Conservation (phyloP, 2,888 invertebrate genomes). For the Nemotelus nigrinus region DNA sequence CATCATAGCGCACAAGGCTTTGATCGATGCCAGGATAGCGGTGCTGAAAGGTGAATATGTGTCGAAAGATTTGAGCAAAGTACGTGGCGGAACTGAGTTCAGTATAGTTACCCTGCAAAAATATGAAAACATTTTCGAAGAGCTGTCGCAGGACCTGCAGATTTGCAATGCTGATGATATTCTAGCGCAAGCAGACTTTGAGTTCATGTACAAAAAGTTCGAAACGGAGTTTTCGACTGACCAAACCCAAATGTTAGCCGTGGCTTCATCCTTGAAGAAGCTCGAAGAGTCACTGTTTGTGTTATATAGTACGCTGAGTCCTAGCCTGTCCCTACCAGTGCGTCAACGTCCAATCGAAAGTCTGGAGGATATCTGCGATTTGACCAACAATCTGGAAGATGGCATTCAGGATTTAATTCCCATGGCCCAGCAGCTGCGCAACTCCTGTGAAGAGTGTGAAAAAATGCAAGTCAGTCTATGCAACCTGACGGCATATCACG, state of each 20-base stretch:
- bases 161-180: conserved; percentile 60
- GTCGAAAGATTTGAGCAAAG: conserved; percentile 24
- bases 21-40: conserved; percentile 79
- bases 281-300: conserved; percentile 58
- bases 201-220: conserved; percentile 60
- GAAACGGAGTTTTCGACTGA: conserved; percentile 59
- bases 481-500: conserved; percentile 62
- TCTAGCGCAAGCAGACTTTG: conserved; percentile 60
- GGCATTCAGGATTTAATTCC: conserved; percentile 66
- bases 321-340: conserved; percentile 55
- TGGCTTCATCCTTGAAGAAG: conserved; percentile 57
- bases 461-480: conserved; percentile 65
- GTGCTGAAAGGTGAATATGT: conserved; percentile 71
- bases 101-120: conserved; percentile 58
- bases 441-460: conserved; percentile 66
- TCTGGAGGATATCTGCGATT: conserved; percentile 69
- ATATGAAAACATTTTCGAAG: conserved; percentile 60
- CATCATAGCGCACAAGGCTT: conserved; percentile 77
- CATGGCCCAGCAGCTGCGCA: conserved; percentile 58
- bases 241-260: conserved; percentile 58
- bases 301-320: conserved; percentile 55
- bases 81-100: conserved; percentile 45
- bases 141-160: conserved; percentile 59
- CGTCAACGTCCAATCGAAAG: conserved; percentile 57
- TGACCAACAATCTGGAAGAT: conserved; percentile 69